A percentile compares a stretch with the other conserved stretches of the same genome.
These are phyloP conservation scores for Drosophila biarmipes DNA, from an alignment of 1,140 invertebrate species.

Conservation along the genomic window DNA sequence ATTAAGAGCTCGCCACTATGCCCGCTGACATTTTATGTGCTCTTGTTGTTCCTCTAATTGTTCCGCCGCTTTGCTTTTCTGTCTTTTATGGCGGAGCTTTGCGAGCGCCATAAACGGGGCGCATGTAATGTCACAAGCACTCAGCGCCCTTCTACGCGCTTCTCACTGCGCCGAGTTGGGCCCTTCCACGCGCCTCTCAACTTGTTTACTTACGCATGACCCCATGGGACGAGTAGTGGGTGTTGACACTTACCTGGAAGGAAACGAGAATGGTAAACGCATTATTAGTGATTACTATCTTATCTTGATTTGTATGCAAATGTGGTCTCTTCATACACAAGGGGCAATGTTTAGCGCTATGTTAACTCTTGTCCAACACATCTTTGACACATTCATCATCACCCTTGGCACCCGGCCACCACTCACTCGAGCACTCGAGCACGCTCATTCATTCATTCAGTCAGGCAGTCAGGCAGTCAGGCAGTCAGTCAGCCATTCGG, in stretches of 20 bases:
- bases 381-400: constrained; percentile 61
- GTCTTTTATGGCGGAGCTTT: constrained; percentile 1
- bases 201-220: constrained; percentile 7
- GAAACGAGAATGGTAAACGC: constrained; percentile 9
- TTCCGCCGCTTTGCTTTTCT: constrained; percentile 5
- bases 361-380: constrained; percentile 55
- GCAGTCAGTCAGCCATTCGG: constrained; percentile 11
- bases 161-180: constrained; percentile 10
- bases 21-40: constrained; percentile 28
- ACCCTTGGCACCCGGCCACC: constrained; percentile 10
- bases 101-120: background rate
- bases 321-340: background rate
- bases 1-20: constrained; percentile 24
- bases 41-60: constrained; percentile 6
- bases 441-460: constrained; percentile 34
- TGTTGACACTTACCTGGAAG: constrained; percentile 61
- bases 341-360: constrained; percentile 14
- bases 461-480: constrained; percentile 12
- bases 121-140: background rate
- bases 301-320: constrained; percentile 26
- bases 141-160: constrained; percentile 4
- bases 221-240: constrained; percentile 4
- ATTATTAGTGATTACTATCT: constrained; percentile 22
- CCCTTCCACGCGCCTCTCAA: constrained; percentile 1
- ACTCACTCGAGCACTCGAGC: constrained; percentile 9